Conservation (phyloP, 2,113 vertebrate genomes). For the Triplophysa dalaica region DNA sequence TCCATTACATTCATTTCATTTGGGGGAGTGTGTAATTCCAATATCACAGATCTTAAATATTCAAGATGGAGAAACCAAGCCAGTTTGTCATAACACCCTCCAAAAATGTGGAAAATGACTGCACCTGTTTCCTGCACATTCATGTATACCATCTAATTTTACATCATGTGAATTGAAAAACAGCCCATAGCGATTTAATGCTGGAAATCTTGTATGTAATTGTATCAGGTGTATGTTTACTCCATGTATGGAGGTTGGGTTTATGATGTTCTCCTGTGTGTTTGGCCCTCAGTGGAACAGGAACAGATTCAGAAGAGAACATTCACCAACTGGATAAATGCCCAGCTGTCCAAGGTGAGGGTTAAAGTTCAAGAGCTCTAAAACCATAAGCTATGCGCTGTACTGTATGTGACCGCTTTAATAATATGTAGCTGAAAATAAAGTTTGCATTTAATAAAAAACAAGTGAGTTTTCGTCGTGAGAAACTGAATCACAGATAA, state of each 20-base stretch:
- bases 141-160: slow-evolving; percentile 2
- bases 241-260: not conserved
- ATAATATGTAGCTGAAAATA: too few relatives aligned
- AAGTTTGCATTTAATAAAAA: not conserved
- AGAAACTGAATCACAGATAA: not conserved
- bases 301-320: slow-evolving; percentile 94
- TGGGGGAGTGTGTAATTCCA: too few relatives aligned
- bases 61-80: not conserved
- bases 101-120: not conserved
- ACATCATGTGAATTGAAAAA: not conserved
- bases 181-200: not conserved
- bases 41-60: too few relatives aligned
- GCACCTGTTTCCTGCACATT: not conserved
- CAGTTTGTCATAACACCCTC: not conserved
- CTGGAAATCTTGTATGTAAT: not conserved
- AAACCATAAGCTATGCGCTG: not conserved
- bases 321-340: slow-evolving; percentile 97
- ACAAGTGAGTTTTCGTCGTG: not conserved
- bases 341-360: slow-evolving; percentile 88
- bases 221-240: not conserved
- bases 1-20: too few relatives aligned
- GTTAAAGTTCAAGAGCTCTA: not conserved
- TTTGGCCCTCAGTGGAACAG: slow-evolving; percentile 79
- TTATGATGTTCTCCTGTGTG: slow-evolving; percentile 25
- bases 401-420: not conserved